Base-by-base conservation (phyloP, 2,113 vertebrate species). In the Perognathus longimembris region DNA sequence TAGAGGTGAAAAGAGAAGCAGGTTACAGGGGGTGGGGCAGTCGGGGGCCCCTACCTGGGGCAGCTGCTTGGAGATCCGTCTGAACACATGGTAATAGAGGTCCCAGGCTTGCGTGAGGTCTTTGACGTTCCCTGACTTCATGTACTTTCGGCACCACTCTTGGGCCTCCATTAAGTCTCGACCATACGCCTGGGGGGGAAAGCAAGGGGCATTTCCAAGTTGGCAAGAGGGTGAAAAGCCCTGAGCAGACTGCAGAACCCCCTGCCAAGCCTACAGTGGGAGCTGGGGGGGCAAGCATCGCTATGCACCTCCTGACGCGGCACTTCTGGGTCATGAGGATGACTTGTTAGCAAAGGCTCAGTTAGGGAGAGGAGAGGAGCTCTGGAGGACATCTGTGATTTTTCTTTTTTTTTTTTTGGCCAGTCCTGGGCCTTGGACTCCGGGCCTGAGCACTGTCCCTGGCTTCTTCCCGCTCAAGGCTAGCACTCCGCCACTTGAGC, bases 21-120 rank as follows among this genome's bases (percentile, higher is more conserved):
- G 5, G 83, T 40, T 9, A 10, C 50, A 32, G 34, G 71, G 69
- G n/a, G 24, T 32, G 34, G 73, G 15, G n/a, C 9, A 15, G 32
- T 5, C 10, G 54, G 50, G 67, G 12, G 12, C 59, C 66, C 71
- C 75, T n/a, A 99, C 99, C 99, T 99, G 99, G 32, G 99, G 99
- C 94, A 99, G 98, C 97, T 99, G 99, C 96, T 99, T 99, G 66
- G 99, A 99, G 97, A 99, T 99, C 3, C 99, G 98, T 82, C 99
- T 97, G 98, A 99, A 99, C 40, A 99, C 99, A 0, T 99, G 99
- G 80, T 99, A 99, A 95, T 99, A 99, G 80, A 99, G 99, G 92
- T 99, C 99, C 99, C 99, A 99, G 83, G 99, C 99, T 95, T 99
- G 99, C 0, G 99, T 99, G 87, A 99, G 98, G 97, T 99, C 99